Conservation (phyloP, 1,140 invertebrate species). For the Listronotus bonariensis region DNA sequence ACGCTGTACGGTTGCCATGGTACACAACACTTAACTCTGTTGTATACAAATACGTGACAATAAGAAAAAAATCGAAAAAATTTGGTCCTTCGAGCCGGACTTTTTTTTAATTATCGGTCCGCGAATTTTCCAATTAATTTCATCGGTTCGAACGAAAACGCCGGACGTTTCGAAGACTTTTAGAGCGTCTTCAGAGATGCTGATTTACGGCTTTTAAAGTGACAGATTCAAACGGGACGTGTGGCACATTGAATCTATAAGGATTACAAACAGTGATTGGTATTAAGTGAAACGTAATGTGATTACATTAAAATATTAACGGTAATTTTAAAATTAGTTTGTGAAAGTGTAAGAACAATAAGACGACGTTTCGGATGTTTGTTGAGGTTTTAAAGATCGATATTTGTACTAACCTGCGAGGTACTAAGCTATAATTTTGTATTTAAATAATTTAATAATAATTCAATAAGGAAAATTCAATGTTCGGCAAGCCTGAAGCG, state of each 20-base stretch:
- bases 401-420: no score
- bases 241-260: not conserved
- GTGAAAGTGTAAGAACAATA: no score
- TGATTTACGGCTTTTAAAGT: not conserved
- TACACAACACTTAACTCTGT: constrained; percentile 15
- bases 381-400: no score
- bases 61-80: constrained; percentile 2
- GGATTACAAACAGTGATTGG: no score
- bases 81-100: constrained; percentile 11
- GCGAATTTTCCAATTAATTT: not conserved
- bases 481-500: no score
- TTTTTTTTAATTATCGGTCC: not conserved
- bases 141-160: not conserved
- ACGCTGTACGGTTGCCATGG: constrained; percentile 34
- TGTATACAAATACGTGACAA: constrained; percentile 30
- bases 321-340: no score
- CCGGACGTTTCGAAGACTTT: constrained; percentile 4
- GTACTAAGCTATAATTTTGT: no score
- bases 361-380: no score
- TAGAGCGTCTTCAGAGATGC: constrained; percentile 5
- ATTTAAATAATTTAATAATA: no score
- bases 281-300: no score
- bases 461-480: no score
- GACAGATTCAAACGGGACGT: not conserved
- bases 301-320: no score